Base-by-base conservation (phyloP, 2,113 vertebrate genomes). In the Carlito syrichta region DNA sequence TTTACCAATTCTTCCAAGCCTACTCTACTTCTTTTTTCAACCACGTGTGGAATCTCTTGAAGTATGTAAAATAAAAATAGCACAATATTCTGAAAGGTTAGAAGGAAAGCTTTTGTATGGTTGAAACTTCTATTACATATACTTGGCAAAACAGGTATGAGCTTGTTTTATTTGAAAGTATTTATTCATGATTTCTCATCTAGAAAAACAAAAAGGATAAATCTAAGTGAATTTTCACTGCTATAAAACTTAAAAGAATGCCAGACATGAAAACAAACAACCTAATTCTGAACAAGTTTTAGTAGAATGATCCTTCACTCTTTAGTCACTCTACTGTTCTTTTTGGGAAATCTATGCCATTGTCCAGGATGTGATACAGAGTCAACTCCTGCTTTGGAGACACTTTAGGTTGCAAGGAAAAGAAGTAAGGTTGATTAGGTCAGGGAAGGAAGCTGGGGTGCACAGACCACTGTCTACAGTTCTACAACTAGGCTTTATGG, bases 91-190 rank as follows among this genome's bases (percentile, higher is more conserved):
- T 82, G 38, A 63, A 93, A 95, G 40, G 0, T 62, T 54, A 73
- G 22, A 85, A 93, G 10, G 68, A 68, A 93, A 84, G 7, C 2
- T 91, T 66, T 35, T 89, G 27, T 86, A 23, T 82, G 13, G 45
- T 56, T 94, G 25, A 82, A 86, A 23, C n/a, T 66, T 78, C 68
- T 84, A 68, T 97, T 94, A n/a, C n/a, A n/a, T n/a, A 77, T 43
- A 38, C 60, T 77, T 74, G 69, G 38, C 19, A 89, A 50, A 87
- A 76, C 45, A 82, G 3, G n/a, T 27, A 62, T 69, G 30, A n/a
- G 13, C 63, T 48, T 9, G 14, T 95, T 93, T 77, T 54, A 66
- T 96, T 68, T 30, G 43, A 13, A 89, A 45, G 0, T 74, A 81
- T 92, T 85, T 71, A 91, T 56, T 50, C 14, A 83, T 4, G 77